Percentiles rank a stretch among this genome's conserved stretches.
Conservation (phyloP, 2,797 vertebrate species). For the Brachyalestes nurse region DNA sequence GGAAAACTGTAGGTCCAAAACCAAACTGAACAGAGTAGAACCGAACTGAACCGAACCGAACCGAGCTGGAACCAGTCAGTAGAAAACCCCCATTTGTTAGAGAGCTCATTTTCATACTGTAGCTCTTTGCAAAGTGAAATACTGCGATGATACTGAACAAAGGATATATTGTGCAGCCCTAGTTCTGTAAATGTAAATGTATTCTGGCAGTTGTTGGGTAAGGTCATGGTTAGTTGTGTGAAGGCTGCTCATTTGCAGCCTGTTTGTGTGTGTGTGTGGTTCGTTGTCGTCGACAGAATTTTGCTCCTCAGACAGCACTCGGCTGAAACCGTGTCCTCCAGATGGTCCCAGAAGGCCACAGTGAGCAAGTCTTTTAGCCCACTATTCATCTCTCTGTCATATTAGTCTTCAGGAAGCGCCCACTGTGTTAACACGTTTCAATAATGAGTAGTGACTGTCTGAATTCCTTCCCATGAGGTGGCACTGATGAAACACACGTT, state of each 20-base stretch:
- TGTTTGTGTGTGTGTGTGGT: not conserved
- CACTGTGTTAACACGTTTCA: constrained; percentile 28
- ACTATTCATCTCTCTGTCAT: not conserved
- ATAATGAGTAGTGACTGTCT: constrained; percentile 10
- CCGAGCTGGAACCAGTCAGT: too few relatives aligned
- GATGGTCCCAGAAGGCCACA: constrained; percentile 12
- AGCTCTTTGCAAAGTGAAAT: not conserved
- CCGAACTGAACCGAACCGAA: too few relatives aligned
- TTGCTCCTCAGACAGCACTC: constrained; percentile 12
- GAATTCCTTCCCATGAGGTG: not conserved
- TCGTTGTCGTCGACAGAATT: not conserved
- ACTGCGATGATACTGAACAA: not conserved
- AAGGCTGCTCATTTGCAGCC: not conserved
- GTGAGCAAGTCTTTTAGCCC: not conserved
- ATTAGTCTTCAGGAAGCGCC: constrained; percentile 28
- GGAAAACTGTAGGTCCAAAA: too few relatives aligned
- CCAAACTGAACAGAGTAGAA: too few relatives aligned
- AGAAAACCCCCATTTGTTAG: too few relatives aligned
- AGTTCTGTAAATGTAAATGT: not conserved
- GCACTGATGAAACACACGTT: constrained; percentile 8
- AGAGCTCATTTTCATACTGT: not conserved
- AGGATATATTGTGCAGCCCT: not conserved
- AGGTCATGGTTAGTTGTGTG: not conserved
- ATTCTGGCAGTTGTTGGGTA: not conserved
- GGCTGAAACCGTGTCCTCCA: constrained; percentile 11